Conservation (phyloP, 2,113 vertebrate genomes). For the Clinocottus analis region DNA sequence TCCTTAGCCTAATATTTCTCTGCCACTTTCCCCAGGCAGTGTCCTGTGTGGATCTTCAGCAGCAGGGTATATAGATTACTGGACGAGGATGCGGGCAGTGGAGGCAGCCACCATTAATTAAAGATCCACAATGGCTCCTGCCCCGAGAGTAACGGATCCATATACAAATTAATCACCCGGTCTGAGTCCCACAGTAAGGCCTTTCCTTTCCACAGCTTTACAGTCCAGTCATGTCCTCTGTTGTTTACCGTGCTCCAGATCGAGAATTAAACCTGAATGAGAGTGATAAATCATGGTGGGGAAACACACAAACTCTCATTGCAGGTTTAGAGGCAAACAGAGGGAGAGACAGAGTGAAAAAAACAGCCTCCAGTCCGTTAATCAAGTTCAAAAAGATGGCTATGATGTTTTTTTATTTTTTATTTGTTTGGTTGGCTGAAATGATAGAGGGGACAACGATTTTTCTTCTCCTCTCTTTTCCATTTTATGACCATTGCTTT, state of each 20-base stretch:
- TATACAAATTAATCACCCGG: slow-evolving; percentile 82
- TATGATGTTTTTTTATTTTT: slow-evolving; percentile 40
- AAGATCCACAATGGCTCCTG: slow-evolving; percentile 78
- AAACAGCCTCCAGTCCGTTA: slow-evolving; percentile 69
- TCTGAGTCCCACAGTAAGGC: slow-evolving; percentile 69
- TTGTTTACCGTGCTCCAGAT: slow-evolving; percentile 82
- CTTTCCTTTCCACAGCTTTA: slow-evolving; percentile 70
- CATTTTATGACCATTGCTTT: slow-evolving; percentile 73
- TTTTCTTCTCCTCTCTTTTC: slow-evolving; percentile 64
- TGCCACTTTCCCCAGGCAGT: slow-evolving; percentile 26
- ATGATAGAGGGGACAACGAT: slow-evolving; percentile 68
- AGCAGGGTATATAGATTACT: slow-evolving; percentile 75
- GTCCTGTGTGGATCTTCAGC: slow-evolving; percentile 45
- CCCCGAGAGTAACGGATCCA: slow-evolving; percentile 78
- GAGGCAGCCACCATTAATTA: slow-evolving; percentile 81
- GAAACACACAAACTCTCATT: slow-evolving; percentile 76
- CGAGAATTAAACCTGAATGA: slow-evolving; percentile 86
- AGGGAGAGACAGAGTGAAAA: slow-evolving; percentile 58
- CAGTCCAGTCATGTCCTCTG: slow-evolving; percentile 82
- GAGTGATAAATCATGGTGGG: slow-evolving; percentile 80
- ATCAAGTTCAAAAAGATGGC: slow-evolving; percentile 77
- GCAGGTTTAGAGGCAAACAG: slow-evolving; percentile 76
- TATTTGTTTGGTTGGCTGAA: slow-evolving; percentile 61
- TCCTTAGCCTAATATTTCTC: slow-evolving; percentile 38
- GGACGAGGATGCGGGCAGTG: slow-evolving; percentile 55